Evolutionary conservation across 2,797 vertebrate species (phyloP), one percentile per base, ranked within the genome.

Genomic region (Florisuga fusca): DNA sequence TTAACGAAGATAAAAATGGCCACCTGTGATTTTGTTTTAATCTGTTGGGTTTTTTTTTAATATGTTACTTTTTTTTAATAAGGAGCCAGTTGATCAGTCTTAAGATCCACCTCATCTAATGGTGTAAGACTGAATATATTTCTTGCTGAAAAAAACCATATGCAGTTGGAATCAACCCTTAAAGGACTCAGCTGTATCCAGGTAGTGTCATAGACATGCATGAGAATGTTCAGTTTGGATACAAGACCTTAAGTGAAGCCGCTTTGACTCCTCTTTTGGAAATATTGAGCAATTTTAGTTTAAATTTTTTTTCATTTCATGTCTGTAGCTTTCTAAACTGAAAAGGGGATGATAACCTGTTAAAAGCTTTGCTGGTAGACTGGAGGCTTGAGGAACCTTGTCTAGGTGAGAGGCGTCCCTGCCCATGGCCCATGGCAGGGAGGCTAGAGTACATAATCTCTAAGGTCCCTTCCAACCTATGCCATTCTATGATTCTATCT

Each of bases 111-210:
- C 62, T 92, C 71, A 51, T 95, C 64, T 88, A 59, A 33, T 90
- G 63, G 83, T 80, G 57, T 78, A 94, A 87, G 50, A 92, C 84
- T 77, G 93, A 59, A 84, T 82, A 74, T 7, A 22, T 96, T 96
- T 94, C 86, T 92, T 94, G 41, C 55, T 94, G 94, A 72, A 89
- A 92, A 89, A 91, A 95, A 54, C 62, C 71, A 27, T 94, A 74
- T 63, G 41, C 26, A 55, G n/a, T 94, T 96, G 91, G 68, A 94
- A 91, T 91, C 63, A 86, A 21, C 51, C 45, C 23, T 84, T 90
- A 36, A 6, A 96, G 86, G 75, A 66, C 43, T 93, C 19, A 5
- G n/a, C 66, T 94, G 31, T 48, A 69, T 92, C 82, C 73, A 95
- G 33, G 73, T 87, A 88, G 90, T 82, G 79, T 94, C 85, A 71